These are phyloP conservation scores for Trichomalopsis sarcophagae DNA, from an alignment of 1,140 invertebrate species.

Conservation along the genomic window DNA sequence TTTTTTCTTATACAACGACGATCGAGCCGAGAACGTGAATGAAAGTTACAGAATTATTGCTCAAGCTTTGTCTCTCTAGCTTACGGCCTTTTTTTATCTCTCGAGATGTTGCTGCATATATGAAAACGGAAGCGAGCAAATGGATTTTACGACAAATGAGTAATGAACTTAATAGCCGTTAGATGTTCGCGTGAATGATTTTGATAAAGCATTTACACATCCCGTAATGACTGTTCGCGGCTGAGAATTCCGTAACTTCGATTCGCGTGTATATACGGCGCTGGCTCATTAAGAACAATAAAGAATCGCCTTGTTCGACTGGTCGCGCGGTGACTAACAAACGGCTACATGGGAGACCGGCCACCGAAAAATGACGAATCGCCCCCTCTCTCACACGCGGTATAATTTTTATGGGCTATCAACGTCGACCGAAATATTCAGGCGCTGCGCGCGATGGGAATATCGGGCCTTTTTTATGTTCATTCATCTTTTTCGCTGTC, in stretches of 20 bases:
- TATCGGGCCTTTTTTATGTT: background rate
- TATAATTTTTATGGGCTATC: background rate
- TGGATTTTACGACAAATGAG: constrained; percentile 25
- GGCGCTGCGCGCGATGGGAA: background rate
- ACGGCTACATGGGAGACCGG: background rate
- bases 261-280: too few relatives aligned
- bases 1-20: background rate
- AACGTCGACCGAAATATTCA: background rate
- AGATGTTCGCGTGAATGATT: constrained; percentile 15
- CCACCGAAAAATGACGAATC: constrained; percentile 31
- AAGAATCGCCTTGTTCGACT: constrained; percentile 3
- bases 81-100: background rate
- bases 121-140: constrained; percentile 14
- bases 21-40: background rate
- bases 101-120: background rate
- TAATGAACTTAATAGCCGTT: constrained; percentile 27
- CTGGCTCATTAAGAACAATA: constrained; percentile 24
- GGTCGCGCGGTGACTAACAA: constrained; percentile 4
- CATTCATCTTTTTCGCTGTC: background rate
- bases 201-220: background rate
- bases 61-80: background rate
- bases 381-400: background rate
- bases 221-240: background rate
- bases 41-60: constrained; percentile 26
- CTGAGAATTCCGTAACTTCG: constrained; percentile 7